These are phyloP conservation scores for Anthophora plumipes DNA, from an alignment of 2,888 invertebrate species.

Conservation along the genomic window DNA sequence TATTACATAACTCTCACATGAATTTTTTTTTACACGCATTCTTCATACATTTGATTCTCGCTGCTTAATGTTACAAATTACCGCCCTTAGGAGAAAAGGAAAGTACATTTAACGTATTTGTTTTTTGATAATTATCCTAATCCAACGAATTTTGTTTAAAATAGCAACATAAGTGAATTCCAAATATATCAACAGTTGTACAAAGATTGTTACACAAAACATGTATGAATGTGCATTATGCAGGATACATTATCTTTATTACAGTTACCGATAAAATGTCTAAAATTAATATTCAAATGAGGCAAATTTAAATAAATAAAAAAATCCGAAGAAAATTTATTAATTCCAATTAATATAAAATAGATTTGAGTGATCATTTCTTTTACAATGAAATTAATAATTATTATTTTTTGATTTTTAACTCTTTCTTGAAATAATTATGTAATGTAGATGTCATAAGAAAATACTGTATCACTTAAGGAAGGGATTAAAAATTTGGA, in stretches of 20 bases:
- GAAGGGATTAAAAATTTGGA: not conserved
- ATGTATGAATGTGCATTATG: not conserved
- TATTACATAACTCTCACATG: slow-evolving; percentile 41
- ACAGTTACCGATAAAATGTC: not conserved
- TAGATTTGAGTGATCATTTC: no score
- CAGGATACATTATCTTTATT: not conserved
- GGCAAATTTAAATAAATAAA: not conserved
- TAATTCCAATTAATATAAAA: no score
- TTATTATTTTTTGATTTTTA: not conserved
- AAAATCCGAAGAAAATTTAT: not conserved
- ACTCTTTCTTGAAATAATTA: not conserved
- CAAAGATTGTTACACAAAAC: not conserved
- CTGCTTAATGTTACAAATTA: slow-evolving; percentile 10
- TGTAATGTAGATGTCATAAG: not conserved
- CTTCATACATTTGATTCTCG: slow-evolving; percentile 33
- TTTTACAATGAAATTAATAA: not conserved
- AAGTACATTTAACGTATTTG: not conserved
- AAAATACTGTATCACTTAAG: slow-evolving; percentile 4
- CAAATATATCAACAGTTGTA: not conserved
- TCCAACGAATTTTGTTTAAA: slow-evolving; percentile 1
- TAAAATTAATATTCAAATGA: not conserved
- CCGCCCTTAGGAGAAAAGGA: not conserved
- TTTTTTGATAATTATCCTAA: not conserved
- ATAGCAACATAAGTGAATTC: not conserved
- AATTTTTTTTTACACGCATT: slow-evolving; percentile 49